Base-by-base conservation (phyloP, 2,113 vertebrate species). In the Mesitornis unicolor region DNA sequence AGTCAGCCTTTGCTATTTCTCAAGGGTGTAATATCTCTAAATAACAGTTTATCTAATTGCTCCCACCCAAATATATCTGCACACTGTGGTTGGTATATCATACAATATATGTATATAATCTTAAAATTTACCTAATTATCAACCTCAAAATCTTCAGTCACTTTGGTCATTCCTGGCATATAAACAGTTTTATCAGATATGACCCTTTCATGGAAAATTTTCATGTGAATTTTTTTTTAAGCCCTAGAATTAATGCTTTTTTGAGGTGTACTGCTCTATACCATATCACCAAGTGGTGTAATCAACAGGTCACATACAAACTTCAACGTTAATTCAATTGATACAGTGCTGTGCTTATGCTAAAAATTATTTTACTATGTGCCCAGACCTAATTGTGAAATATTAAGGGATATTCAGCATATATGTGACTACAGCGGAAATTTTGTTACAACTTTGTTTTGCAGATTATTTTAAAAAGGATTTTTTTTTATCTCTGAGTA, bases 311-410 rank as follows among this genome's bases (percentile, higher is more conserved):
- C 67, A 90, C 84, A 64, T 95, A 60, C 56, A 93, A 89, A 95
- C 40, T n/a, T 33, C 77, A 84, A 33, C 80, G 59, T 61, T 65
- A 96, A 89, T 96, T 97, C 89, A 80, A 70, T 68, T 87, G 69
- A 59, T 94, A 68, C 11, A 71, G 59, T 93, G 60, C 81, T 70
- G 63, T 80, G 38, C n/a, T 91, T 84, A 38, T 75, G n/a, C 77
- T 96, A 47, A 84, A 92, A 92, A 91, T 93, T 92, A 92, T 95
- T 89, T 95, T 95, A 87, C 95, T 93, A 94, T 80, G 71, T 95
- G 42, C 48, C 64, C 28, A 95, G 67, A 82, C 56, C 45, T 97
- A 89, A 92, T 89, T 96, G 92, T 92, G 68, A 93, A 95, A 96
- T 89, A 36, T 7, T 80, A 95, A 85, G 43, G 64, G 33, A 90